Evolutionary conservation across 2,113 vertebrate species (phyloP), one percentile per base, ranked within the genome.

Genomic region (Vimba vimba): DNA sequence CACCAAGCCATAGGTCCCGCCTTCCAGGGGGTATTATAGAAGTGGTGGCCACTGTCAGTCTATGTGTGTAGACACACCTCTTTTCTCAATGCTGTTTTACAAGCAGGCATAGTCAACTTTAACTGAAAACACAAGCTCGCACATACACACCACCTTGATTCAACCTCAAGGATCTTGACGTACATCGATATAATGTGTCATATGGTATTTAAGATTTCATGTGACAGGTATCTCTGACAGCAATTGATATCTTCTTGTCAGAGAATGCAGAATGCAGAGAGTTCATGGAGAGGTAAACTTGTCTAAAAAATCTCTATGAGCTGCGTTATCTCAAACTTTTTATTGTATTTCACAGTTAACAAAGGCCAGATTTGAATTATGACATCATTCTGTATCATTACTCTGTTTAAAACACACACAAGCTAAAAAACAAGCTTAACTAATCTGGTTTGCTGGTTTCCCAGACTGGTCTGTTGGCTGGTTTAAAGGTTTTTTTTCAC

Each of bases 1-100:
- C 94, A 92, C 94, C 92, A 87, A 93, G 90, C 94, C 88, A 79
- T 83, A 93, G 90, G 91, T 93, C 92, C 93, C 87, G 88, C 91
- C 91, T 91, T 91, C 89, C 50, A 87, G 92, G 90, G 60, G 88
- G 74, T 76, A 90, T 90, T 93, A 93, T 93, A 85, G 55, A 55
- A 83, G 60, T 47, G 64, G 10, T 50, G 60, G 9, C 39, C 10
- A 62, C 15, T 30, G 74, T 79, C 81, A 71, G 52, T 85, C 62
- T 30, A 25, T 83, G 43, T 73, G 33, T 50, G 25, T 77, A 45
- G 69, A n/a, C 85, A 75, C 71, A n/a, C 86, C 62, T 78, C 84
- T 33, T 60, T 69, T 75, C 78, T 50, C 57, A 79, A 30, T 78
- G 62, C 21, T 85, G 78, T 68, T 85, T 85, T 30, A 15, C 59